Evolutionary conservation across 2,888 invertebrate species (phyloP).

Genomic region (Sclerodermus sp.): DNA sequence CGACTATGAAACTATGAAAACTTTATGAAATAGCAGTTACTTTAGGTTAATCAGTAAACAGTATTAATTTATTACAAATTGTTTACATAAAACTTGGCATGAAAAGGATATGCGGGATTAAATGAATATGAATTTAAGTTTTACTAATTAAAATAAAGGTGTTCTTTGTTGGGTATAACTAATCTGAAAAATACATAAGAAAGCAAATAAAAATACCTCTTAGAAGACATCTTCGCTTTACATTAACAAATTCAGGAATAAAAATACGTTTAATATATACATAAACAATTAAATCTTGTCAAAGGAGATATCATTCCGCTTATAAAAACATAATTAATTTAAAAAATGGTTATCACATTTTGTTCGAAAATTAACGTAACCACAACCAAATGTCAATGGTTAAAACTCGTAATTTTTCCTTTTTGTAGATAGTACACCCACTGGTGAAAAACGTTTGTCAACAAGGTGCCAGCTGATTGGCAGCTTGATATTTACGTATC

Average conservation of each 20-base stretch:
- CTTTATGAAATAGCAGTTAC: not conserved
- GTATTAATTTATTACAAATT: not conserved
- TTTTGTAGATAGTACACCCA: conserved; percentile 42
- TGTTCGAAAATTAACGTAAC: conserved; percentile 47
- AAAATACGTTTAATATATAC: conserved; percentile 39
- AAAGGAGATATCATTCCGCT: conserved; percentile 32
- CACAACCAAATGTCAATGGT: conserved; percentile 42
- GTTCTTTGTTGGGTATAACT: not conserved
- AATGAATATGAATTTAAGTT: not conserved
- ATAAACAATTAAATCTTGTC: conserved; percentile 36
- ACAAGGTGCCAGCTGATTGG: too few species aligned
- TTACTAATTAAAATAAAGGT: not conserved
- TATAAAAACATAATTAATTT: conserved; percentile 39
- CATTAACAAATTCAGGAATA: conserved; percentile 35
- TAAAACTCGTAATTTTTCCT: conserved; percentile 45
- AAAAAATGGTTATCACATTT: conserved; percentile 46
- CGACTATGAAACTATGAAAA: not conserved
- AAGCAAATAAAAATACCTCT: conserved; percentile 50
- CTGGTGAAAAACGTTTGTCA: too few species aligned
- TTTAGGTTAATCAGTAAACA: not conserved
- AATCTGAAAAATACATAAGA: conserved; percentile 18
- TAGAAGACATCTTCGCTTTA: conserved; percentile 56
- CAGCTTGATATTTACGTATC: too few species aligned
- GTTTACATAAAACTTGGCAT: not conserved
- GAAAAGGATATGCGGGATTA: not conserved